phyloP scores from a whole-genome alignment of 2,888 invertebrate genomes.

The Prosopocoilus inquinatus region DNA sequence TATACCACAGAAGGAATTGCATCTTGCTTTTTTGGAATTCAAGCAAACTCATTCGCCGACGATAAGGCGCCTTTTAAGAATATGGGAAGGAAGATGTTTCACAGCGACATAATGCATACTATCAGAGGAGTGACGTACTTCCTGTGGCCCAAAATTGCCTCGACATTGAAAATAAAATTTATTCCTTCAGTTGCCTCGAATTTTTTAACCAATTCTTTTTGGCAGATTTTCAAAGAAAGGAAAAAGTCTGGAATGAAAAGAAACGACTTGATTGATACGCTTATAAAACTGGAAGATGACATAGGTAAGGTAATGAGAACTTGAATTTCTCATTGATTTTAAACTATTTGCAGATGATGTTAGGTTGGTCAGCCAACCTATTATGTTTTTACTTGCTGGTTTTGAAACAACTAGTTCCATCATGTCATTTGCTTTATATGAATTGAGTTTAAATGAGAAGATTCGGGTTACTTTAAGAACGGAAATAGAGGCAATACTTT shows the following conservation, averaged over 20 bases:
- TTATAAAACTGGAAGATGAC: conserved; percentile 53
- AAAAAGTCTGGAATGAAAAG: conserved; percentile 38
- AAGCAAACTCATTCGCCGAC: conserved; percentile 41
- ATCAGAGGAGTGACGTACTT: conserved; percentile 26
- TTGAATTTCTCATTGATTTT: conserved; percentile 27
- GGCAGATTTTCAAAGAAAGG: conserved; percentile 11
- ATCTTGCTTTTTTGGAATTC: conserved; percentile 47
- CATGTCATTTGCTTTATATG: conserved; percentile 57
- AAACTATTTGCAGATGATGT: conserved; percentile 47
- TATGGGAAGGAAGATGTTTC: conserved; percentile 38
- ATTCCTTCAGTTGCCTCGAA: conserved; percentile 9
- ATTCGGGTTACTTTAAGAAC: conserved; percentile 55
- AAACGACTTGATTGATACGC: conserved; percentile 59
- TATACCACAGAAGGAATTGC: conserved; percentile 49
- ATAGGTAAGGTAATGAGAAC: neutral
- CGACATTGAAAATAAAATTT: conserved; percentile 16
- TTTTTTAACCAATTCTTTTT: conserved; percentile 18
- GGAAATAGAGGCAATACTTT: conserved; percentile 50
- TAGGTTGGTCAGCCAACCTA: conserved; percentile 58
- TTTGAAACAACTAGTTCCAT: conserved; percentile 61
- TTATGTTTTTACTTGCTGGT: conserved; percentile 61
- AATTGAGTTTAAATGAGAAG: conserved; percentile 54
- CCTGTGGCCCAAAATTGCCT: conserved; percentile 24
- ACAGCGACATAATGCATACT: conserved; percentile 30
- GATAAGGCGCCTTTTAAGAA: conserved; percentile 39